Conservation (phyloP, 2,113 vertebrate genomes). For the Pavo muticus region DNA sequence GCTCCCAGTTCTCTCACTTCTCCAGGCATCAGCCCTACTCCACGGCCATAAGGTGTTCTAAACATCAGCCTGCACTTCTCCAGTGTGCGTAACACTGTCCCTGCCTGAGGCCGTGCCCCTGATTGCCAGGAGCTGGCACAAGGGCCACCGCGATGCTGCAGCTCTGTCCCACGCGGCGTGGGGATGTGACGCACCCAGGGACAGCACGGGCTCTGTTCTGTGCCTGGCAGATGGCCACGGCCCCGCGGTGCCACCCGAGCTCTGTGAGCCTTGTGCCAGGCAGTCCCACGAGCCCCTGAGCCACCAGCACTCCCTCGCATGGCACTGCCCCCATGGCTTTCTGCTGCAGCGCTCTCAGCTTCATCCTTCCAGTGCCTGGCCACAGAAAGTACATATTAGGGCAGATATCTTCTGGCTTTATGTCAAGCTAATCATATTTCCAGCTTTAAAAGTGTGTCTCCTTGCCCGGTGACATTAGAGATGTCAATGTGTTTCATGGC, state of each 20-base stretch:
- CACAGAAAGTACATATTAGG: background rate
- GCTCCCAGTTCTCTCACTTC: background rate
- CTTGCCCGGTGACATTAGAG: background rate
- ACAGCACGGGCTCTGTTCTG: background rate
- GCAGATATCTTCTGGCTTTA: background rate
- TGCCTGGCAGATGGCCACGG: background rate
- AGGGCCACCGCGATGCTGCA: background rate
- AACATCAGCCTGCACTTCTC: background rate
- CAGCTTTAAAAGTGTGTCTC: background rate
- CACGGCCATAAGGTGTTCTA: background rate
- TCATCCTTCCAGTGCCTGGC: background rate
- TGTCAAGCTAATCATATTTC: background rate
- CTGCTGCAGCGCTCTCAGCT: background rate
- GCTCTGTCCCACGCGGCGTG: background rate
- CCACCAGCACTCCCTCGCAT: fast-evolving
- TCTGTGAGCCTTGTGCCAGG: background rate
- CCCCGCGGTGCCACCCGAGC: background rate
- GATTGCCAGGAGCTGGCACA: background rate
- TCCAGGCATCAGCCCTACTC: background rate
- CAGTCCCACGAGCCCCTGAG: background rate
- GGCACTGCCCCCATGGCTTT: background rate
- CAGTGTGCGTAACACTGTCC: background rate
- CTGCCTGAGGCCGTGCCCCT: background rate
- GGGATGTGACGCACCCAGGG: background rate
- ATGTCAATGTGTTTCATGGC: fast-evolving